Conservation (phyloP, 1,140 invertebrate genomes). For the Meteorus sp. region DNA sequence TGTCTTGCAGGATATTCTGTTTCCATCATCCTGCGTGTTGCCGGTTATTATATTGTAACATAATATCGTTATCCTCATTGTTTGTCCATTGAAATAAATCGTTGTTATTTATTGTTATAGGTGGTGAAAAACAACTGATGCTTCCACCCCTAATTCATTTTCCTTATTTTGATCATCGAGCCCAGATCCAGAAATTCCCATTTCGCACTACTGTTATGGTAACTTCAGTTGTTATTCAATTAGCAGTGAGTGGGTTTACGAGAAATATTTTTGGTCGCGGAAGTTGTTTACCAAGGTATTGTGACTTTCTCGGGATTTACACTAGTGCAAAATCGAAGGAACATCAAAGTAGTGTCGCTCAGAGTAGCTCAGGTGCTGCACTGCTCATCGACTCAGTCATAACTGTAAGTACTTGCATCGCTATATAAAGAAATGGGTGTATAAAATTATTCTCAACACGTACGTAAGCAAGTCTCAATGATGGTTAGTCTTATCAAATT, state of each 20-base stretch:
- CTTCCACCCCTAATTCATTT: slow-evolving; percentile 68
- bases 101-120: no score
- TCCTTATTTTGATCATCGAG: slow-evolving; percentile 63
- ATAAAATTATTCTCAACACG: no score
- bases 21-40: slow-evolving; percentile 68
- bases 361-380: slow-evolving; percentile 53
- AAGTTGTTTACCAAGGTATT: slow-evolving; percentile 59
- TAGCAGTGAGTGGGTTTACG: slow-evolving; percentile 62
- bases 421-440: background rate
- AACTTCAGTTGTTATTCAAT: slow-evolving; percentile 63
- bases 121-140: slow-evolving; percentile 67
- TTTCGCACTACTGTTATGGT: slow-evolving; percentile 66
- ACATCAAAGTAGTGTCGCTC: slow-evolving; percentile 48
- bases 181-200: slow-evolving; percentile 63
- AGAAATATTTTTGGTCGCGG: slow-evolving; percentile 60
- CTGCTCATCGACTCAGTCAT: slow-evolving; percentile 48
- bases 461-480: no score
- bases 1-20: slow-evolving; percentile 69
- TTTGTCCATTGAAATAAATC: no score
- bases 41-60: slow-evolving; percentile 55
- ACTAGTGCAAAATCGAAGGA: slow-evolving; percentile 51
- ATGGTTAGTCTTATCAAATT: no score
- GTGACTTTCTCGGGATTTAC: slow-evolving; percentile 53
- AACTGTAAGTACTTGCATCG: slow-evolving; percentile 37
- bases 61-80: background rate